Conservation (phyloP, 2,797 vertebrate species). For the Glyptemys insculpta region DNA sequence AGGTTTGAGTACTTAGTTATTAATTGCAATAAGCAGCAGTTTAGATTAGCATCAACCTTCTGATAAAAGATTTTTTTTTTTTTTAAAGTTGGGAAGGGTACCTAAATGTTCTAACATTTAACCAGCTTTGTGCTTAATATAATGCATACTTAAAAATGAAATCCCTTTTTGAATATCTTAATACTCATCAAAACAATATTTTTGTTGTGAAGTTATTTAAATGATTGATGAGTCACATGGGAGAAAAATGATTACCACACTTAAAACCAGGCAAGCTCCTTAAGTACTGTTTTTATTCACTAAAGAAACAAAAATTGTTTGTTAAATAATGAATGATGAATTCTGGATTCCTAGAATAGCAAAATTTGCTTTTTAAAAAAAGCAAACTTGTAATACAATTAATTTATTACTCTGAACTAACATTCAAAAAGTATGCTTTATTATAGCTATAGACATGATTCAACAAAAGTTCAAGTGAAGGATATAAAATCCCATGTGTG, state of each 20-base stretch:
- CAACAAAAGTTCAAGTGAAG: not conserved
- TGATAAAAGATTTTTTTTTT: not conserved
- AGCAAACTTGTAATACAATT: not conserved
- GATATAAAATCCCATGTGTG: not conserved
- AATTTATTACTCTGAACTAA: not conserved
- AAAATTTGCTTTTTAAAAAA: not conserved
- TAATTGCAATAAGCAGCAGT: not conserved
- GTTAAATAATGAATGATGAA: not conserved
- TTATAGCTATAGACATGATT: not conserved
- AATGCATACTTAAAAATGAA: not conserved
- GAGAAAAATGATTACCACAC: not conserved
- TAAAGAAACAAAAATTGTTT: not conserved
- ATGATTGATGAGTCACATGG: not conserved
- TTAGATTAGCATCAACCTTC: not conserved
- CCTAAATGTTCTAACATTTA: not conserved
- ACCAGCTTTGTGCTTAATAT: not conserved
- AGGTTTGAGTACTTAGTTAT: not conserved
- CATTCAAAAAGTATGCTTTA: slow-evolving; percentile 3
- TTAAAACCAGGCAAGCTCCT: not conserved
- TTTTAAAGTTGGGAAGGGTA: rapidly evolving
- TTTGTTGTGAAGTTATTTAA: not conserved
- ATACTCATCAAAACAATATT: not conserved
- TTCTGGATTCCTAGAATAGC: not conserved
- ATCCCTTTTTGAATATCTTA: not conserved
- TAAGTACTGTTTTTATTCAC: not conserved